These are phyloP conservation scores for Gymnarchus niloticus DNA, from an alignment of 2,113 vertebrate genomes.

Conservation along the genomic window DNA sequence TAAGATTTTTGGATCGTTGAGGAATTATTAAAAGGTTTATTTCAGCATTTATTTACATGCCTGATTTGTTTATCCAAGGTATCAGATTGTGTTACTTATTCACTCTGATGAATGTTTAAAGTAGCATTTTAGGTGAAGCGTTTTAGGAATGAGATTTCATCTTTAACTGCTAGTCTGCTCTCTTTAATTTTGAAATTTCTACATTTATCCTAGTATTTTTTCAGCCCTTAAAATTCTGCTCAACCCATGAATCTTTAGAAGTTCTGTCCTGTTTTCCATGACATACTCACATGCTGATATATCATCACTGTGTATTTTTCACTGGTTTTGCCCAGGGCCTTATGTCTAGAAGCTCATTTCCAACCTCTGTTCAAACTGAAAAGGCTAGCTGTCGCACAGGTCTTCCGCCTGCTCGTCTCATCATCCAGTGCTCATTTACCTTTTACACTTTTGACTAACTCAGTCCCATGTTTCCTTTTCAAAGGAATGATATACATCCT, in stretches of 20 bases:
- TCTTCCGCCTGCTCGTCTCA: neutral
- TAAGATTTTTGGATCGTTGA: too few relatives aligned
- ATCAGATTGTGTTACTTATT: too few relatives aligned
- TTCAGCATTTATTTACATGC: too few relatives aligned
- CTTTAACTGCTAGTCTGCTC: too few relatives aligned
- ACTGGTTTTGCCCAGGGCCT: neutral
- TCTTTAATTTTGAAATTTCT: neutral
- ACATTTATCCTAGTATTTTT: neutral
- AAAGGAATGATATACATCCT: conserved; percentile 35
- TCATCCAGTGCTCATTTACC: conserved; percentile 14
- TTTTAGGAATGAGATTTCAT: too few relatives aligned
- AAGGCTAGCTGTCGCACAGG: neutral
- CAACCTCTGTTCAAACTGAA: neutral
- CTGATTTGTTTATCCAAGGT: too few relatives aligned
- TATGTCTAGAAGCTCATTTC: neutral
- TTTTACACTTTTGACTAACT: conserved; percentile 29
- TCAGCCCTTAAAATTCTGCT: too few relatives aligned
- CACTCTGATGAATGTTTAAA: too few relatives aligned
- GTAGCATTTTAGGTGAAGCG: too few relatives aligned
- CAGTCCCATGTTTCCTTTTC: conserved; percentile 30
- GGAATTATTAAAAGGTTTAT: too few relatives aligned
- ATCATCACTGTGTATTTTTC: neutral
- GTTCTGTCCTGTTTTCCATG: neutral
- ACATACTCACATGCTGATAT: neutral
- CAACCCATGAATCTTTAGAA: too few relatives aligned